Evolutionary conservation across 2,797 vertebrate genomes (phyloP).

Genomic region (Lycodopsis pacificus): DNA sequence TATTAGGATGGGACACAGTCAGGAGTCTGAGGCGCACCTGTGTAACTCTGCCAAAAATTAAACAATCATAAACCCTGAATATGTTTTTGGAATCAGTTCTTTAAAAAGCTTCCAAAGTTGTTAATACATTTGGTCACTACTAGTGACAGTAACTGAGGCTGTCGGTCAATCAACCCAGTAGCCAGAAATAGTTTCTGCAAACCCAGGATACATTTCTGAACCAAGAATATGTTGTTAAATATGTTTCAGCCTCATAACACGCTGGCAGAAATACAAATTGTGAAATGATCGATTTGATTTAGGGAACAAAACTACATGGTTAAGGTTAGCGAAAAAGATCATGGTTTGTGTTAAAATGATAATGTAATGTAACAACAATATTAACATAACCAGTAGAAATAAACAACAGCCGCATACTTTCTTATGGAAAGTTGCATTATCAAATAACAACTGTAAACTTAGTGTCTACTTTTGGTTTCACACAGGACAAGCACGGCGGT

Average conservation of each 20-base stretch:
- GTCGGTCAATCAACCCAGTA: not conserved
- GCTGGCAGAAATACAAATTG: not conserved
- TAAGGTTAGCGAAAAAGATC: not conserved
- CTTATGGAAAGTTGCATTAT: not conserved
- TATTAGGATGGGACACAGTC: slow-evolving; percentile 30
- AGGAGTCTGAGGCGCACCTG: not conserved
- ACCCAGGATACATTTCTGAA: not conserved
- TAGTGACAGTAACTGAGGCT: not conserved
- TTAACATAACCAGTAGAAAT: not conserved
- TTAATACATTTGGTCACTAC: not conserved
- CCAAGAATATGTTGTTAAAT: no score
- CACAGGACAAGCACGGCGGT: no score
- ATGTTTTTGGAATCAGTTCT: not conserved
- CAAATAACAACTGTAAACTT: no score
- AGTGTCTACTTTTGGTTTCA: no score
- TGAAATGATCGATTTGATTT: not conserved
- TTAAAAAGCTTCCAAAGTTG: not conserved
- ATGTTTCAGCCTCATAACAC: no score
- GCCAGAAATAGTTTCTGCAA: not conserved
- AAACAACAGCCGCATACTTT: not conserved
- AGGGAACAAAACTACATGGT: not conserved
- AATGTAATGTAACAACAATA: not conserved
- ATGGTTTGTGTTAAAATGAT: not conserved
- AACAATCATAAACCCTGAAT: not conserved
- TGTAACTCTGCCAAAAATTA: not conserved